These are phyloP conservation scores for Oryzias celebensis DNA, from an alignment of 2,113 vertebrate genomes.

Conservation along the genomic window DNA sequence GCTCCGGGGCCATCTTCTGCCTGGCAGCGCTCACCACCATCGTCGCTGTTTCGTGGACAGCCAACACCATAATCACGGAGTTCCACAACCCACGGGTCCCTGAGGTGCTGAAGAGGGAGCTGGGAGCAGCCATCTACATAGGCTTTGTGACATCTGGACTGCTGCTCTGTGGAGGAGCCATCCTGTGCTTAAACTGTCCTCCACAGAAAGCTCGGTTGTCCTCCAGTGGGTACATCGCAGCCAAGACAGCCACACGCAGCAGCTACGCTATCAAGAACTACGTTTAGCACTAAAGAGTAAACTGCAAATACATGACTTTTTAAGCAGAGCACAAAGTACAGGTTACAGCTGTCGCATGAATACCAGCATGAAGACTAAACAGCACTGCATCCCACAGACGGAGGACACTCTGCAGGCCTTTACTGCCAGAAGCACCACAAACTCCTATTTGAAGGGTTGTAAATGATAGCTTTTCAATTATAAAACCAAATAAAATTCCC, in stretches of 20 bases:
- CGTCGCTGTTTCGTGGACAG: conserved; percentile 87
- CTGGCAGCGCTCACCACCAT: conserved; percentile 75
- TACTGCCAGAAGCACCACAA: too few relatives aligned
- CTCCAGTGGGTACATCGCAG: conserved; percentile 64
- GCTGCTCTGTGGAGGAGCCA: conserved; percentile 81
- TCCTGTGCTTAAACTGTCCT: conserved; percentile 82
- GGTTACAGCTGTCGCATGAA: too few relatives aligned
- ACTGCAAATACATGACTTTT: too few relatives aligned
- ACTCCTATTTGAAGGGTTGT: too few relatives aligned
- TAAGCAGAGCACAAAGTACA: too few relatives aligned
- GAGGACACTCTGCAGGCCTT: too few relatives aligned
- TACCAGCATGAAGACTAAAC: too few relatives aligned
- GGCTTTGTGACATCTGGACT: conserved; percentile 86
- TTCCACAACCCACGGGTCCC: conserved; percentile 90
- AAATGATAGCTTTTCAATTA: too few relatives aligned
- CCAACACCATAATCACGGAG: conserved; percentile 85
- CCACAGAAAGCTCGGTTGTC: conserved; percentile 44
- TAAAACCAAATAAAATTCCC: too few relatives aligned
- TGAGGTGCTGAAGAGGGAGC: conserved; percentile 86
- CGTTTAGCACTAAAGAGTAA: conserved; percentile 64
- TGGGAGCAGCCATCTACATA: conserved; percentile 88
- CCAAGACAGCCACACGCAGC: conserved; percentile 54
- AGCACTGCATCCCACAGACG: too few relatives aligned
- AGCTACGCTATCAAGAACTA: conserved; percentile 85
- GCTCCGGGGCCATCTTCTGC: conserved; percentile 76